phyloP scores from a whole-genome alignment of 2,113 vertebrate species.

The Monarcha castaneiventris region DNA sequence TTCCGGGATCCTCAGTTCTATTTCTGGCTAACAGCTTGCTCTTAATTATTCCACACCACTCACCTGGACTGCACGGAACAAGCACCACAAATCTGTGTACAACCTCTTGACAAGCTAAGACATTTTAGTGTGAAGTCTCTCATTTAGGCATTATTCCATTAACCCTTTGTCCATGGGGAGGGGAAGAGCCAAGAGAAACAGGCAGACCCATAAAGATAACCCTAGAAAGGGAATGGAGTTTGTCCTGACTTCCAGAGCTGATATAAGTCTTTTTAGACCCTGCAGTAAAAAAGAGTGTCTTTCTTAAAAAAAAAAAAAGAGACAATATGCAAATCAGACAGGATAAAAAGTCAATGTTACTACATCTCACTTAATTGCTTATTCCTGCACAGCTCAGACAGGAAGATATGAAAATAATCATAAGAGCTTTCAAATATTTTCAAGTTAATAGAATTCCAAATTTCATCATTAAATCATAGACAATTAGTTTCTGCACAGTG shows the following conservation, averaged over 20 bases:
- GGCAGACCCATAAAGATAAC: neutral
- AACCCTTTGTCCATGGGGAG: neutral
- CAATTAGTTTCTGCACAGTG: neutral
- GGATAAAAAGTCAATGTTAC: neutral
- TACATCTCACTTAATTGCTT: neutral
- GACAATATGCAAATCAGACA: neutral
- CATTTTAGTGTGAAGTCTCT: neutral
- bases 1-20: neutral
- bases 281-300: neutral
- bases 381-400: neutral
- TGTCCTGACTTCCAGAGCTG: neutral
- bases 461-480: neutral
- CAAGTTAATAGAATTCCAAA: neutral
- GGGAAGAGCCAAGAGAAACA: neutral
- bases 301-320: neutral
- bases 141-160: neutral
- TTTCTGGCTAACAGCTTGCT: neutral
- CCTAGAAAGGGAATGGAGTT: neutral
- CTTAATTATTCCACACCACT: neutral
- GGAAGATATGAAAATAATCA: neutral
- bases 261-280: neutral
- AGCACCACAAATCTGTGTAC: neutral
- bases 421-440: neutral
- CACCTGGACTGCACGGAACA: neutral
- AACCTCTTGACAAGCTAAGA: neutral